Conservation (phyloP, 2,113 vertebrate species). For the zebrafish (Danio rerio) region DNA sequence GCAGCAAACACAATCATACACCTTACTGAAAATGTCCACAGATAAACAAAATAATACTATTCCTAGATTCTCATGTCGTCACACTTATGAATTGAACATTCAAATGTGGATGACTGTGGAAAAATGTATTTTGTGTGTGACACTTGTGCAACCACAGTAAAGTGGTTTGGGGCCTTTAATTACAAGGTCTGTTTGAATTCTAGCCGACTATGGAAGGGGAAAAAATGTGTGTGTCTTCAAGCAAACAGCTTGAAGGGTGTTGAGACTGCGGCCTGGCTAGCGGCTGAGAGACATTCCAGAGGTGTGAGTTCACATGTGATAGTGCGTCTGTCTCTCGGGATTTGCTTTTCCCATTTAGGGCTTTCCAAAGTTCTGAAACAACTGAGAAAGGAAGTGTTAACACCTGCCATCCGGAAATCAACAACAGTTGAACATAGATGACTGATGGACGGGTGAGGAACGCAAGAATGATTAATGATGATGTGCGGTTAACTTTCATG, state of each 20-base stretch:
- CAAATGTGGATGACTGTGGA: not conserved
- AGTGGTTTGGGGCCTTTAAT: constrained; percentile 43
- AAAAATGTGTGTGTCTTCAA: constrained; percentile 50
- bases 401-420: not conserved
- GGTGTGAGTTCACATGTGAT: constrained; percentile 69
- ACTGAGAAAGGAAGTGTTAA: constrained; percentile 42
- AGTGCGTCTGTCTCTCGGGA: constrained; percentile 56
- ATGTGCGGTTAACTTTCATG: not conserved
- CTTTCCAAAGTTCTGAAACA: constrained; percentile 52
- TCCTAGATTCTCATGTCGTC: constrained; percentile 15
- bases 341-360: constrained; percentile 71
- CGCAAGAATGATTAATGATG: constrained; percentile 9
- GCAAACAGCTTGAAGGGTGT: constrained; percentile 66
- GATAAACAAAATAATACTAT: not conserved
- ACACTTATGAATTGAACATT: not conserved
- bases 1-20: not conserved
- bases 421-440: not conserved
- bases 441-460: not conserved
- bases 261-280: constrained; percentile 65
- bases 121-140: not conserved
- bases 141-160: not conserved
- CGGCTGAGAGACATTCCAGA: constrained; percentile 68
- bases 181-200: constrained; percentile 59
- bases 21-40: no score
- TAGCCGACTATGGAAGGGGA: constrained; percentile 12